A percentile compares a stretch with the other conserved stretches of the same genome.
These are phyloP conservation scores for Calidris pygmaea DNA, from an alignment of 2,113 vertebrate species.

Conservation along the genomic window DNA sequence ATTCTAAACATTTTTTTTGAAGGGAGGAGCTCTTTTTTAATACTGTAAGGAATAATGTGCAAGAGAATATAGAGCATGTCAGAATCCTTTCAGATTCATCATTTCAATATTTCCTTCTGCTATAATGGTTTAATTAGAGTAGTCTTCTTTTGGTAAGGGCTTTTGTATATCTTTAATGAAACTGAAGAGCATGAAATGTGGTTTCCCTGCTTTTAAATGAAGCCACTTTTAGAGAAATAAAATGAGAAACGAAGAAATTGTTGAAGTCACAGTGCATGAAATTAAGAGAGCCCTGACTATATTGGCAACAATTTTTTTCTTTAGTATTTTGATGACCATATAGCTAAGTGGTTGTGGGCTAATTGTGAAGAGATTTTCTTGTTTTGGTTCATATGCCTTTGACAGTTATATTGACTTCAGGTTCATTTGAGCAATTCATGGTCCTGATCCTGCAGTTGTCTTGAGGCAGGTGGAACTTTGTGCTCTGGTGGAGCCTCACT, in stretches of 20 bases:
- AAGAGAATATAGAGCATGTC: slow-evolving; percentile 11
- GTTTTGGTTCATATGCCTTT: slow-evolving; percentile 25
- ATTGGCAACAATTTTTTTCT: slow-evolving; percentile 63
- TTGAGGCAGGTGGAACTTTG: not conserved
- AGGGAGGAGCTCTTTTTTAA: not conserved
- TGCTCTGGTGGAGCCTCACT: not conserved
- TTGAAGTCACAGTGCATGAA: slow-evolving; percentile 83
- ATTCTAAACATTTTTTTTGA: slow-evolving; percentile 26
- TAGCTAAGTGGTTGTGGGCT: slow-evolving; percentile 34
- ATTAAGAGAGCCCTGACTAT: slow-evolving; percentile 75
- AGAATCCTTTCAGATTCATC: slow-evolving; percentile 66
- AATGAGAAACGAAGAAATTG: slow-evolving; percentile 80
- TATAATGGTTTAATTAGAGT: slow-evolving; percentile 76
- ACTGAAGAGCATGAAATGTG: slow-evolving; percentile 83
- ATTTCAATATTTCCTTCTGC: slow-evolving; percentile 75
- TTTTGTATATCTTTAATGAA: slow-evolving; percentile 82
- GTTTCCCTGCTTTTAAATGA: slow-evolving; percentile 80
- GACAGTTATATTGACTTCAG: slow-evolving; percentile 21
- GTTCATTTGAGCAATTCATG: slow-evolving; percentile 2
- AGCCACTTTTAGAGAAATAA: slow-evolving; percentile 78
- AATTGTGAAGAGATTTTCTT: slow-evolving; percentile 28
- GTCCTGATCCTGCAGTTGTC: not conserved
- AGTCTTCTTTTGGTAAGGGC: slow-evolving; percentile 67
- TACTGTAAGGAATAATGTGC: slow-evolving; percentile 33
- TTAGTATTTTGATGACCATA: slow-evolving; percentile 60